Percentiles rank a stretch among this genome's conserved stretches.
phyloP scores from a whole-genome alignment of 23 tunicate species.

The Clavelina lepadiformis region DNA sequence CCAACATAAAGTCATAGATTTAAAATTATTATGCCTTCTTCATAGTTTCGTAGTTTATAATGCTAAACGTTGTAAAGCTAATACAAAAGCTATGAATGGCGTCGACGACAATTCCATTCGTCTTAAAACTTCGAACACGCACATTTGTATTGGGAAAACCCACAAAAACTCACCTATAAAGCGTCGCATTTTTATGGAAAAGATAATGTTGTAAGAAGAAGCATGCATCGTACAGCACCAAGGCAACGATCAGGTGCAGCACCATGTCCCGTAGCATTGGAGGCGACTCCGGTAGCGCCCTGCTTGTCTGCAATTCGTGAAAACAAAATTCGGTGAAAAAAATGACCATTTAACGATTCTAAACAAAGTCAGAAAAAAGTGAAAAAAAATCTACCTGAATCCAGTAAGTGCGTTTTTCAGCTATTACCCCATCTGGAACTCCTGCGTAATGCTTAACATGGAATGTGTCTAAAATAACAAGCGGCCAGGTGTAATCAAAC shows the following conservation, averaged over 20 bases:
- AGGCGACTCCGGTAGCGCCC: constrained; percentile 59
- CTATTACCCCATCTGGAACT: constrained; percentile 45
- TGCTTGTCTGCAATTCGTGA: constrained; percentile 33
- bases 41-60: too few relatives aligned
- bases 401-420: constrained; percentile 44
- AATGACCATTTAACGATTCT: background rate
- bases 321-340: background rate
- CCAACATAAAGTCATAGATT: too few relatives aligned
- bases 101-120: too few relatives aligned
- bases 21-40: too few relatives aligned
- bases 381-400: constrained; percentile 52
- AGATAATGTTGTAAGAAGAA: constrained; percentile 59
- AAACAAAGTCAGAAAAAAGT: background rate
- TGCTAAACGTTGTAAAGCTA: too few relatives aligned
- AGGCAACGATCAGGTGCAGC: constrained; percentile 44
- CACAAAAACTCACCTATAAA: constrained; percentile 66
- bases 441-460: constrained; percentile 79
- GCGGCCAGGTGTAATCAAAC: constrained; percentile 56
- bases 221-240: constrained; percentile 61
- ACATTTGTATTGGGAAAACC: too few relatives aligned
- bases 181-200: constrained; percentile 46
- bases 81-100: too few relatives aligned
- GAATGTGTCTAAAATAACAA: constrained; percentile 69
- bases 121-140: too few relatives aligned
- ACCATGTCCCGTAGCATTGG: constrained; percentile 65